Evolutionary conservation across 2,888 invertebrate genomes (phyloP).

Genomic region (Hipparchia semele): DNA sequence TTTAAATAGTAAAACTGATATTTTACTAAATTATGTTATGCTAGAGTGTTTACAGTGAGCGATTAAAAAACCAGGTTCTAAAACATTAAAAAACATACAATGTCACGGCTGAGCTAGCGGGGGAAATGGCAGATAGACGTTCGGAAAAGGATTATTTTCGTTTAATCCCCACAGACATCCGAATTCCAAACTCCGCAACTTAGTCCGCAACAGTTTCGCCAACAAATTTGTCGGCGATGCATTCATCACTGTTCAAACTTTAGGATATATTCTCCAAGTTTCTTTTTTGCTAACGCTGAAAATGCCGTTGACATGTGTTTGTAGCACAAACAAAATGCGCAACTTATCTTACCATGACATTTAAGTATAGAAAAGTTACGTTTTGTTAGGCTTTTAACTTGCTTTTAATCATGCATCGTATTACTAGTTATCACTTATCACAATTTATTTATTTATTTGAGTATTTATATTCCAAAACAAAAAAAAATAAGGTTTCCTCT

Average conservation of each 20-base stretch:
- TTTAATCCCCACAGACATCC: constrained; percentile 36
- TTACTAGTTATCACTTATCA: too few relatives aligned
- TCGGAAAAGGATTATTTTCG: constrained; percentile 35
- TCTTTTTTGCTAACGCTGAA: constrained; percentile 20
- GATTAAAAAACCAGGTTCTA: not conserved
- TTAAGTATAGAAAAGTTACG: too few relatives aligned
- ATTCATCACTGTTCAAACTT: constrained; percentile 40
- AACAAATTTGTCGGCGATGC: constrained; percentile 40
- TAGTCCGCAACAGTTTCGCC: constrained; percentile 32
- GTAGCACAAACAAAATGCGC: too few relatives aligned
- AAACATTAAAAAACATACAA: not conserved
- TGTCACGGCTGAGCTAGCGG: not conserved
- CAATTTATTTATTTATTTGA: too few relatives aligned
- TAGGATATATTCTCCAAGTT: constrained; percentile 28
- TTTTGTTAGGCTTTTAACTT: too few relatives aligned
- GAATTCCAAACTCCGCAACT: constrained; percentile 30
- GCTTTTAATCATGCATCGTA: too few relatives aligned
- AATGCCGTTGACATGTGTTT: constrained; percentile 29
- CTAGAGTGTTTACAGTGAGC: too few relatives aligned
- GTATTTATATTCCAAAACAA: too few relatives aligned
- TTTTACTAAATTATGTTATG: too few relatives aligned
- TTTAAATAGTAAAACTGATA: too few relatives aligned
- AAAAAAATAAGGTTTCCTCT: too few relatives aligned
- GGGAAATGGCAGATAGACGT: not conserved
- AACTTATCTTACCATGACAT: not conserved